Evolutionary conservation across 2,797 vertebrate species (phyloP).

Genomic region (Potorous gilbertii): DNA sequence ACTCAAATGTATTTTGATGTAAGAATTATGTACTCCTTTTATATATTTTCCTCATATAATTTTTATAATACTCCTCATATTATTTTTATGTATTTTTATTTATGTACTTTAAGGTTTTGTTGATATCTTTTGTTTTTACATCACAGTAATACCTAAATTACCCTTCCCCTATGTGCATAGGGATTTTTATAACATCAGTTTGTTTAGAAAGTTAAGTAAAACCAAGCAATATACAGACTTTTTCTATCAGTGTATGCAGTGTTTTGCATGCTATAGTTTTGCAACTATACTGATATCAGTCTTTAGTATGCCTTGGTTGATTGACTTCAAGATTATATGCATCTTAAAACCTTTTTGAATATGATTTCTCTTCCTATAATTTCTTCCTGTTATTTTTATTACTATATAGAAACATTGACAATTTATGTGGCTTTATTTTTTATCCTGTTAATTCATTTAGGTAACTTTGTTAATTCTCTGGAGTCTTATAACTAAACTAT

Average conservation of each 20-base stretch:
- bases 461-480: background rate
- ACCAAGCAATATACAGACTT: background rate
- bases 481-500: background rate
- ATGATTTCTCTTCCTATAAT: background rate
- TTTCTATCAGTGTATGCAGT: background rate
- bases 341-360: background rate
- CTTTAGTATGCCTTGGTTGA: background rate
- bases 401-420: background rate
- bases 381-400: background rate
- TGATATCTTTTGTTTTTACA: background rate
- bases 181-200: background rate
- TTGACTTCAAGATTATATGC: background rate
- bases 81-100: background rate
- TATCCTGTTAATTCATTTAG: background rate
- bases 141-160: background rate
- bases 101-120: background rate
- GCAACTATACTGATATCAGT: background rate
- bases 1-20: conserved; percentile 18
- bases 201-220: background rate
- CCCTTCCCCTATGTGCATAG: background rate
- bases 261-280: background rate
- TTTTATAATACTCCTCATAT: background rate
- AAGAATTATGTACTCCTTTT: background rate
- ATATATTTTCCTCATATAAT: background rate
- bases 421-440: background rate